Evolutionary conservation across 2,888 invertebrate species (phyloP).

Genomic region (Neocrepidodera transversa): DNA sequence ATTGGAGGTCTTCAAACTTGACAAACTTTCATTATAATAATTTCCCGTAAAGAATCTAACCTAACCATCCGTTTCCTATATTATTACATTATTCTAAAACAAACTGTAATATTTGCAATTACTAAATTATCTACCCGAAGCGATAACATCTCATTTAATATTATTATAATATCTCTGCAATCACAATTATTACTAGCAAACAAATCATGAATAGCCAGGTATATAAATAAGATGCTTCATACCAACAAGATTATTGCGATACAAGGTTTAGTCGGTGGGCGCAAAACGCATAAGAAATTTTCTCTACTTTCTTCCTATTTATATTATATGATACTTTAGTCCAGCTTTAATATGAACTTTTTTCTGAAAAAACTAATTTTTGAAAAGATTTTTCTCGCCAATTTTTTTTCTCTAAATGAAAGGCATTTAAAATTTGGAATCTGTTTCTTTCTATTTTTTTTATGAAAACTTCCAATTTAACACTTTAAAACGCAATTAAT

Average conservation of each 20-base stretch:
- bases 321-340: too few relatives aligned
- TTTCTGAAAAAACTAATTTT: too few relatives aligned
- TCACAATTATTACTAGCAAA: slow-evolving; percentile 19
- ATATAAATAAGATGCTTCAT: slow-evolving; percentile 11
- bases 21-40: slow-evolving; percentile 1
- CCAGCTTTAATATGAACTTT: too few relatives aligned
- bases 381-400: too few relatives aligned
- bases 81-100: slow-evolving; percentile 15
- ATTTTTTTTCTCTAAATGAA: too few relatives aligned
- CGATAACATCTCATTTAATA: slow-evolving; percentile 15
- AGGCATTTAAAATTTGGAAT: too few relatives aligned
- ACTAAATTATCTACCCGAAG: slow-evolving; percentile 13
- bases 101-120: slow-evolving; percentile 15
- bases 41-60: slow-evolving; percentile 1
- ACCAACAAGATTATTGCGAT: slow-evolving; percentile 1
- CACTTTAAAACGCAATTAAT: too few relatives aligned
- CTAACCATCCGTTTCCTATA: slow-evolving; percentile 12
- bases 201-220: slow-evolving; percentile 5
- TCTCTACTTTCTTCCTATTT: too few relatives aligned
- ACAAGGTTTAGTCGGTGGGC: background rate
- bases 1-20: slow-evolving; percentile 7
- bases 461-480: too few relatives aligned
- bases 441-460: too few relatives aligned
- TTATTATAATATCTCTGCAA: slow-evolving; percentile 15
- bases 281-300: too few relatives aligned